phyloP scores from a whole-genome alignment of 2,113 vertebrate species.

The Neopipo cinnamomea region DNA sequence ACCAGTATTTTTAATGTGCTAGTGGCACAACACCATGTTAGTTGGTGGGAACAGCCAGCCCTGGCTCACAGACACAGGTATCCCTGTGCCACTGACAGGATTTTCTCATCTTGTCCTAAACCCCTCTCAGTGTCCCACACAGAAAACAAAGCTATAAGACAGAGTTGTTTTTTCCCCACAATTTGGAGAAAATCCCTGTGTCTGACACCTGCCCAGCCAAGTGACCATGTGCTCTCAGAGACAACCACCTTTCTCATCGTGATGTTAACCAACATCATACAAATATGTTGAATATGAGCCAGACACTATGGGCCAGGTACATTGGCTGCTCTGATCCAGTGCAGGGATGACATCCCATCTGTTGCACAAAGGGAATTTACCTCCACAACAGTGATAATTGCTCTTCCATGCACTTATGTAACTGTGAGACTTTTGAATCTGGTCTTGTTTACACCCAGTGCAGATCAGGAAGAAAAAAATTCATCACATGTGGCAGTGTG shows the following conservation, averaged over 20 bases:
- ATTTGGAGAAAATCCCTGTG: too few species aligned
- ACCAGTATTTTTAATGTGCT: neutral
- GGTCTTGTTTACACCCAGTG: slow-evolving; percentile 7
- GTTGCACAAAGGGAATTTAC: neutral
- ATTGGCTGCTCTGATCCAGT: neutral
- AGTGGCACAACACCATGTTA: neutral
- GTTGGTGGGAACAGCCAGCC: neutral
- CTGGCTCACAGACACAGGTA: neutral
- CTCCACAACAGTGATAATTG: neutral
- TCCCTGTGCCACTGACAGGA: neutral
- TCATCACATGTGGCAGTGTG: slow-evolving; percentile 7
- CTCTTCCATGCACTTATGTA: slow-evolving; percentile 14
- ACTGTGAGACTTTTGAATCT: neutral
- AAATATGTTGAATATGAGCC: neutral
- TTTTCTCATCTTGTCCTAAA: neutral
- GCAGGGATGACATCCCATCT: neutral
- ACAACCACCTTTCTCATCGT: neutral
- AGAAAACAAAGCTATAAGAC: neutral
- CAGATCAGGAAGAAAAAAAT: slow-evolving; percentile 47
- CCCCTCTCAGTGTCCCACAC: neutral
- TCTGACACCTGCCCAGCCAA: neutral
- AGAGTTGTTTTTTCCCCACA: rapidly evolving
- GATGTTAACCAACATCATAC: neutral
- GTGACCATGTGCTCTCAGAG: neutral
- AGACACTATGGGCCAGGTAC: neutral